A percentile compares a stretch with the other conserved stretches of the same genome.
These are phyloP conservation scores for Mirza zaza DNA, from an alignment of 2,113 vertebrate species.

Conservation along the genomic window DNA sequence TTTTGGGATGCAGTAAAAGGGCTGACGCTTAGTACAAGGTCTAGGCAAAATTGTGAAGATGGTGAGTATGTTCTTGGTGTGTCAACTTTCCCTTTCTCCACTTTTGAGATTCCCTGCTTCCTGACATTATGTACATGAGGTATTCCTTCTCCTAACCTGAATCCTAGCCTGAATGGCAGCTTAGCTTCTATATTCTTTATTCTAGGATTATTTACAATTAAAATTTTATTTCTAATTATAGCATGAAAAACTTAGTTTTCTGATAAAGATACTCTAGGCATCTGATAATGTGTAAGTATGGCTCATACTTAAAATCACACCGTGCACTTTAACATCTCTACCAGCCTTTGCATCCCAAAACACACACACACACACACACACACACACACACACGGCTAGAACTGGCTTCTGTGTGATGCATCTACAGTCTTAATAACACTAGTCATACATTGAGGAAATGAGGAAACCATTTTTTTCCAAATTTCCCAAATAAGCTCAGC, in stretches of 20 bases:
- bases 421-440: neutral
- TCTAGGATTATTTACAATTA: neutral
- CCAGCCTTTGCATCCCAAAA: neutral
- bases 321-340: neutral
- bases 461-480: neutral
- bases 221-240: conserved; percentile 20
- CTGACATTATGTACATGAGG: neutral
- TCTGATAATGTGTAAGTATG: neutral
- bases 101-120: neutral
- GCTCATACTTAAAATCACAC: neutral
- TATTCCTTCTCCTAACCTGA: neutral
- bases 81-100: neutral
- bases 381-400: neutral
- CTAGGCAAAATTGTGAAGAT: neutral
- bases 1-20: neutral
- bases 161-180: neutral
- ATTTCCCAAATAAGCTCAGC: neutral
- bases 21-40: neutral
- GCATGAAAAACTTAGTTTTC: neutral
- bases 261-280: neutral
- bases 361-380: too few species aligned
- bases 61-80: neutral
- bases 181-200: neutral
- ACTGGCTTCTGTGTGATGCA: neutral
- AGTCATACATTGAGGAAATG: neutral